phyloP scores from a whole-genome alignment of 1,140 invertebrate species.

The Globodera rostochiensis region DNA sequence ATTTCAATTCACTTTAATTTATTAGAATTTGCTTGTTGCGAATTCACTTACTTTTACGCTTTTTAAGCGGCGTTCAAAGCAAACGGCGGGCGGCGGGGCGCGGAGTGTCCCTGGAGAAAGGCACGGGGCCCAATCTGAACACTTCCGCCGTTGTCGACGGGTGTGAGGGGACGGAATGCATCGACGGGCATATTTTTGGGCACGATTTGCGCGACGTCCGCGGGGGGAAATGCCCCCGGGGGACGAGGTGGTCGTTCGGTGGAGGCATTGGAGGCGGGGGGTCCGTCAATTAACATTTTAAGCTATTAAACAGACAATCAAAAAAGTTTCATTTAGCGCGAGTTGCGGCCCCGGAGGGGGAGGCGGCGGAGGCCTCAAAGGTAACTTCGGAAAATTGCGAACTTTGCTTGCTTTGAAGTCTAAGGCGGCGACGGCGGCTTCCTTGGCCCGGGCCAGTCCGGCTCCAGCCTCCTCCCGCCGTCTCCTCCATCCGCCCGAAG shows the following conservation, averaged over 20 bases:
- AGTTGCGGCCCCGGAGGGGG: constrained; percentile 49
- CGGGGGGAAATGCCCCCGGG: constrained; percentile 28
- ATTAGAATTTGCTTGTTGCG: not conserved
- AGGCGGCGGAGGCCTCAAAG: constrained; percentile 43
- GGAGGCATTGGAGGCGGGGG: constrained; percentile 47
- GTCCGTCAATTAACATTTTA: constrained; percentile 2
- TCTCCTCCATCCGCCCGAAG: not conserved
- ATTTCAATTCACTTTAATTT: too few relatives aligned
- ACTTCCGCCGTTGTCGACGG: not conserved
- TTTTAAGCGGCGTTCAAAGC: not conserved
- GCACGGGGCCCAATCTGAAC: not conserved
- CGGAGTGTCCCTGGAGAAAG: constrained; percentile 1
- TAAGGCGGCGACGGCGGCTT: constrained; percentile 31
- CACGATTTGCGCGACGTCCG: constrained; percentile 27
- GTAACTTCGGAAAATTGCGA: not conserved
- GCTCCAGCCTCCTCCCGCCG: constrained; percentile 12
- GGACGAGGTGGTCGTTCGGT: constrained; percentile 34
- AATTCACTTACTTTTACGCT: not conserved
- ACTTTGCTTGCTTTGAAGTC: not conserved
- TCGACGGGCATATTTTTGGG: constrained; percentile 4
- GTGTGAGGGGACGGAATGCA: constrained; percentile 5
- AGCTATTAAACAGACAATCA: not conserved
- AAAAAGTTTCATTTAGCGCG: not conserved
- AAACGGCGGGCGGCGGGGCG: constrained; percentile 6
- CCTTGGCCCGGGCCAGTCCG: constrained; percentile 31